Percentiles rank a stretch among this genome's conserved stretches.
These are phyloP conservation scores for Drosophila recens DNA, from an alignment of 2,888 invertebrate genomes.

Conservation along the genomic window DNA sequence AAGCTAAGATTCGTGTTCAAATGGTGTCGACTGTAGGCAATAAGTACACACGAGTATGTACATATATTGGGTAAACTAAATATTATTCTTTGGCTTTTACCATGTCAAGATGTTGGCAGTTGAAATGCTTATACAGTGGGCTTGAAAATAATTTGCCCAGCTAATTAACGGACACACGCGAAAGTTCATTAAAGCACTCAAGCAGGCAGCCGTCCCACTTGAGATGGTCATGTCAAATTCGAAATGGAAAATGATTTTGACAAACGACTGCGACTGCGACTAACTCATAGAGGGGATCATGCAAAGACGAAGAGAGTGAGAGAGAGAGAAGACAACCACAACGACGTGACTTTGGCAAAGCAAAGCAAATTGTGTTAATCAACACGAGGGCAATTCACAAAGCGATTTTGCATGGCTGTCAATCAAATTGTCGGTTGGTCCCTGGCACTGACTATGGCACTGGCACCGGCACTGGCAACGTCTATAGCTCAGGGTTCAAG, in stretches of 20 bases:
- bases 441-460: not conserved
- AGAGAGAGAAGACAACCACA: conserved; percentile 5
- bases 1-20: not conserved
- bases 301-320: not conserved
- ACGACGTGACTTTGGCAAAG: conserved; percentile 58
- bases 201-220: conserved; percentile 48
- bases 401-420: conserved; percentile 65
- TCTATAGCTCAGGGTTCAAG: conserved; percentile 33
- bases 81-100: conserved; percentile 12
- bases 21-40: conserved; percentile 4
- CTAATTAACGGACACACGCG: conserved; percentile 52
- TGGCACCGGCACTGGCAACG: not conserved
- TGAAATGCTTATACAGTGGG: conserved; percentile 22
- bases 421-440: conserved; percentile 46
- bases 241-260: conserved; percentile 62
- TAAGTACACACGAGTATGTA: not conserved
- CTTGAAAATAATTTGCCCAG: conserved; percentile 37
- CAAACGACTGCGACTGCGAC: conserved; percentile 36
- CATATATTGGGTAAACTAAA: conserved; percentile 10
- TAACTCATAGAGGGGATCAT: not conserved
- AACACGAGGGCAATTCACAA: conserved; percentile 56
- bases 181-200: conserved; percentile 49
- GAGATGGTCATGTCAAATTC: conserved; percentile 63
- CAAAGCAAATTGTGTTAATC: conserved; percentile 66
- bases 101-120: conserved; percentile 15